Conservation (phyloP, 2,888 invertebrate genomes). For the Actias luna region DNA sequence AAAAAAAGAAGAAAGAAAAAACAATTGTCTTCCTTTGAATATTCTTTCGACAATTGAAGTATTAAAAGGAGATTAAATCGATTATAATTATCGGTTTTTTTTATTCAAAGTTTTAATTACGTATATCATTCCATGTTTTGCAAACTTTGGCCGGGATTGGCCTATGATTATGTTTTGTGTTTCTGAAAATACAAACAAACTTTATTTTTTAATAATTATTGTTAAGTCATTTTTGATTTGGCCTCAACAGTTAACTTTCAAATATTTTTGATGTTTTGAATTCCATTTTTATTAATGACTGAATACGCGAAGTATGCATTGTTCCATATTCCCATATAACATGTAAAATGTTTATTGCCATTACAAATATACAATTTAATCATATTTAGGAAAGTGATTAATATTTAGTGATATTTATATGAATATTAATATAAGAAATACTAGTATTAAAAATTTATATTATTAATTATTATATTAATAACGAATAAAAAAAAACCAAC, state of each 20-base stretch:
- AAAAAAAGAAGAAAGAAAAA: neutral
- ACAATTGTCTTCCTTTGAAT: too few relatives aligned
- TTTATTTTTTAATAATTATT: too few relatives aligned
- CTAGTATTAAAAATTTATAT: neutral
- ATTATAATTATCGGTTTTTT: too few relatives aligned
- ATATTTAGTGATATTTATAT: slow-evolving; percentile 11
- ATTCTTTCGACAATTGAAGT: too few relatives aligned
- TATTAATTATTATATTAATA: neutral
- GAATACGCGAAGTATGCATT: neutral
- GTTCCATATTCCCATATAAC: neutral
- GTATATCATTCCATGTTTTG: neutral
- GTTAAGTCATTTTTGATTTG: too few relatives aligned
- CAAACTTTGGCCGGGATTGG: neutral
- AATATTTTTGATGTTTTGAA: too few relatives aligned
- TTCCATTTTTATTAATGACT: neutral
- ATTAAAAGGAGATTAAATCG: too few relatives aligned
- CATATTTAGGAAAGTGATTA: slow-evolving; percentile 8
- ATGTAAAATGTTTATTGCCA: neutral
- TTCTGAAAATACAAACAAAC: neutral
- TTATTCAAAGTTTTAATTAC: neutral
- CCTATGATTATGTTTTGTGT: neutral
- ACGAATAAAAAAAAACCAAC: neutral
- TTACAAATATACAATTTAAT: neutral
- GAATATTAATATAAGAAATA: neutral
- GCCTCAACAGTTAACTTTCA: too few relatives aligned